Base-by-base conservation (phyloP, 2,888 invertebrate species). In the Hipparchia semele region DNA sequence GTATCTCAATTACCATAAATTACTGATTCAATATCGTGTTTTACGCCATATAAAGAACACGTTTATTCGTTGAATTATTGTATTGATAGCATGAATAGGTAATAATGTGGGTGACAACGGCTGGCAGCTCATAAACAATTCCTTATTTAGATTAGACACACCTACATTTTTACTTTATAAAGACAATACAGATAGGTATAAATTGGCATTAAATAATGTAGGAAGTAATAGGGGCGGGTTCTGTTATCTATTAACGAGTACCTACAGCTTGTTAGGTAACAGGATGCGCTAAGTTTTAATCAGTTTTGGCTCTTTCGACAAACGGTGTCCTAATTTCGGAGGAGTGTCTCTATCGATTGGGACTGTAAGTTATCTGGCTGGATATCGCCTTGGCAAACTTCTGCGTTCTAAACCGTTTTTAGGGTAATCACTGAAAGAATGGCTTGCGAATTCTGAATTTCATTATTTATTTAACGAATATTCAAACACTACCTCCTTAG, bases 81-180 rank as follows among this genome's bases (percentile, higher is more conserved):
- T 72, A 74, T 75, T 73, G 76, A 74, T 76, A 78, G 61, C 68
- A 51, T 49, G 64, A 39, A 62, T 46, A 59, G 62, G 71, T 71
- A 71, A 71, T 73, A 76, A 75, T 78, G 77, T 76, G 74, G 75
- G 77, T 61, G 73, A 72, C 66, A 72, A 74, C 67, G 62, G 58
- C 66, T 69, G 58, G 67, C 53, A 65, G 73, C 68, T 73, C 75
- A 73, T 73, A 61, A 65, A 71, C 62, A 61, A 61, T 45, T 67
- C 68, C 69, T 73, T 70, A 71, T 77, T 72, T 73, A 77, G 69
- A 78, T 77, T 72, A 76, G 51, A 70, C 60, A 62, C 61, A 45
- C 59, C 59, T 74, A 54, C 67, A 69, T 58, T 68, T 71, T 58
- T 59, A 68, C 59, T 70, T 59, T 54, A 67, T 51, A 64, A 60